Percentiles rank a stretch among this genome's conserved stretches.
These are phyloP conservation scores for Chymomyza costata DNA, from an alignment of 1,140 invertebrate species.

Conservation along the genomic window DNA sequence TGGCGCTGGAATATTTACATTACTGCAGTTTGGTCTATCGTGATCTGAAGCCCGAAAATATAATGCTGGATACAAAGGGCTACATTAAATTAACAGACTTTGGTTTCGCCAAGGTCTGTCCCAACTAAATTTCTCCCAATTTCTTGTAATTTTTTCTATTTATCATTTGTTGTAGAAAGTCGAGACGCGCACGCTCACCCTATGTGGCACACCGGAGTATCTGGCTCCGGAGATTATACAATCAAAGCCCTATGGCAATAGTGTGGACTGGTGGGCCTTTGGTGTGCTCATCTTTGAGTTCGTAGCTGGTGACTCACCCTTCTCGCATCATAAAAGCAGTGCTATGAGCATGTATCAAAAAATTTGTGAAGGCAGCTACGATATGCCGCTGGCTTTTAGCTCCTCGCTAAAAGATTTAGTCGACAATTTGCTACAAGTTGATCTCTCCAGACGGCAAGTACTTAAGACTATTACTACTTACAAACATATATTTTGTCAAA, in stretches of 20 bases:
- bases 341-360: slow-evolving; percentile 90
- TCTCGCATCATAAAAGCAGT: slow-evolving; percentile 81
- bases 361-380: slow-evolving; percentile 83
- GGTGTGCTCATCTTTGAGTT: too few species aligned
- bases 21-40: too few species aligned
- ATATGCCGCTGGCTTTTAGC: slow-evolving; percentile 80
- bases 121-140: too few species aligned
- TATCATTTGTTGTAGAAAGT: slow-evolving; percentile 15
- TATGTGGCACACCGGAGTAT: too few species aligned
- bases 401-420: slow-evolving; percentile 89
- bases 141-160: slow-evolving; percentile 74
- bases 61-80: too few species aligned
- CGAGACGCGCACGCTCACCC: too few species aligned
- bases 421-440: slow-evolving; percentile 86
- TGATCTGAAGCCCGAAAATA: too few species aligned
- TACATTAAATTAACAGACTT: too few species aligned
- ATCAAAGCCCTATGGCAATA: slow-evolving; percentile 94
- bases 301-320: slow-evolving; percentile 89
- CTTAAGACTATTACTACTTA: background rate
- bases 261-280: slow-evolving; percentile 98
- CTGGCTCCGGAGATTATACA: slow-evolving; percentile 95
- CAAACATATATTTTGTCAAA: background rate
- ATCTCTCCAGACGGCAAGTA: too few species aligned
- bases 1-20: too few species aligned
- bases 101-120: too few species aligned